Base-by-base conservation (phyloP, 1,140 invertebrate species). In the Ips nitidus region DNA sequence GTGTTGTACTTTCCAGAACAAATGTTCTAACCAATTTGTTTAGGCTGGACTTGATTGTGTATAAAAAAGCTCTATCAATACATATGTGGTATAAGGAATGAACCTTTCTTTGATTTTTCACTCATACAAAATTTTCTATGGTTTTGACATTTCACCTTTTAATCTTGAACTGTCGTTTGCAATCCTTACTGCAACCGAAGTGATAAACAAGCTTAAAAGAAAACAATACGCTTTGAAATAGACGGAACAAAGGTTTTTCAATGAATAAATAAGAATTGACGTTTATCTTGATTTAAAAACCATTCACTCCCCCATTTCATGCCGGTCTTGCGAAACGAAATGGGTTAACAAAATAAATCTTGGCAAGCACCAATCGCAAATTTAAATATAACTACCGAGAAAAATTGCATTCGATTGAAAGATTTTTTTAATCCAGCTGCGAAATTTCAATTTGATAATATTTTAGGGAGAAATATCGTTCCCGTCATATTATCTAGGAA, bases 261-360 rank as follows among this genome's bases (percentile, higher is more conserved):
- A 50, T 50, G 45, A 50, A 50, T 50, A 50, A 50, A 50, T 50
- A 50, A 50, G 45, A 50, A 50, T 50, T 50, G 7, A 22, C 7
- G 45, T 50, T 50, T 50, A 50, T 50, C 45, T 50, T 50, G 45
- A 50, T 50, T 50, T 50, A 50, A 50, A 50, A 50, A 50, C 45
- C 45, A 22, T 50, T 2, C 45, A 1, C 7, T 6, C 45, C 22
- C 6, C 45, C 22, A 22, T 50, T 50, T 50, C 7, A 50, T 50
- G 45, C 6, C 7, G 22, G 45, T 50, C 45, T 50, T 6, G 45
- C 45, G 22, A 50, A 3, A 6, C 6, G 7, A 8, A 22, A 6
- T 50, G 6, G 6, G 6, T 50, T 50, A 50, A 50, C 22, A 50
- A 22, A 50, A 50, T 50, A 50, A 50, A 50, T 50, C 45, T 50